Evolutionary conservation across 2,888 invertebrate species (phyloP), one percentile per base, ranked within the genome.

Genomic region (Agonopterix heracliana): DNA sequence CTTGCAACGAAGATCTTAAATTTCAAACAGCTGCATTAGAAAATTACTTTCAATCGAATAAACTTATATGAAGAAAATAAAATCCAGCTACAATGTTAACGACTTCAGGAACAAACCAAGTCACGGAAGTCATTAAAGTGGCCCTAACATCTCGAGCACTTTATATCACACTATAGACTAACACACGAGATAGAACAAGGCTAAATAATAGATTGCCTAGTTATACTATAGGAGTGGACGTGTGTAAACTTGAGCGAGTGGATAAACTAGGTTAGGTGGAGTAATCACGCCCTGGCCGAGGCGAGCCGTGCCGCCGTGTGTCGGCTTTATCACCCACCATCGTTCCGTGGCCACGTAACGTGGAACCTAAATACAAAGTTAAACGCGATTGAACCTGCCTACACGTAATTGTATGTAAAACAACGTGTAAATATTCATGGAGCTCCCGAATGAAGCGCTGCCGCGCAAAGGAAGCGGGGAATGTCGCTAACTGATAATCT

Each of bases 221-320:
- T 50, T 46, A 46, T 35, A 38, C 11, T 13, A n/a, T n/a, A 44
- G 10, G 13, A 45, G 26, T 40, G 13, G 26, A 26, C 26, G 26
- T 46, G 17, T 13, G 13, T 41, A 41, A 11, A 41, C 41, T 41
- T 11, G 11, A 17, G 26, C 26, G 47, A 38, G 14, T n/a, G 45
- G 17, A 17, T 36, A 44, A 52, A 49, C 50, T 54, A 35, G 51
- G 50, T 54, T 52, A 52, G 50, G 48, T 44, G 50, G 13, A 45
- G 49, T 12, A 49, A 35, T 48, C 48, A 41, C 47, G 41, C 36
- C 34, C 40, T 26, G 35, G 46, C 42, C 13, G 44, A 9, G 49
- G 42, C 42, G 42, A 26, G 43, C 34, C 44, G 34, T 44, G n/a
- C 11, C 34, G 26, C 26, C 26, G 26, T 26, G 44, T 44, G 44